Evolutionary conservation across 2,888 invertebrate genomes (phyloP).

Genomic region (Clanis bilineata): DNA sequence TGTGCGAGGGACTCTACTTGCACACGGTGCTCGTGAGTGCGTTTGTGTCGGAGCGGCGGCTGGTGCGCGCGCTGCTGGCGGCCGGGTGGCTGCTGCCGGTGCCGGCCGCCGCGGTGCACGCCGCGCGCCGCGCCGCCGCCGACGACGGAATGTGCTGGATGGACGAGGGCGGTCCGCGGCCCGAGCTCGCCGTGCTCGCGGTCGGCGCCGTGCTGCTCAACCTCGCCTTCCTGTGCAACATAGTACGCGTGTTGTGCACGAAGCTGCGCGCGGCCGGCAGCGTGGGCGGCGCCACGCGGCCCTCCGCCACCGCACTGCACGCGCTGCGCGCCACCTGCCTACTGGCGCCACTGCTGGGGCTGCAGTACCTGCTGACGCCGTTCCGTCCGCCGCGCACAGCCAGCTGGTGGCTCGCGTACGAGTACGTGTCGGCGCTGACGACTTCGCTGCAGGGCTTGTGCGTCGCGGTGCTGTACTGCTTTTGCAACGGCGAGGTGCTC

Average conservation of each 20-base stretch:
- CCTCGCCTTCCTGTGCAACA: conserved; percentile 93
- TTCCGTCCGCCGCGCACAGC: conserved; percentile 88
- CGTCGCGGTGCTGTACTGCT: conserved; percentile 95
- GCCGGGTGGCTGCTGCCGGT: conserved; percentile 93
- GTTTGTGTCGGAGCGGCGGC: conserved; percentile 93
- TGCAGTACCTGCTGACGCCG: conserved; percentile 94
- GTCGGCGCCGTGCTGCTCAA: conserved; percentile 91
- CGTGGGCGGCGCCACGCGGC: conserved; percentile 83
- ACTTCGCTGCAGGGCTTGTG: conserved; percentile 96
- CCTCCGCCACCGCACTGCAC: conserved; percentile 87
- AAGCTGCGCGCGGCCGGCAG: conserved; percentile 90
- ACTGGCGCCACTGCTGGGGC: conserved; percentile 93
- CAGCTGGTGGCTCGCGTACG: conserved; percentile 90
- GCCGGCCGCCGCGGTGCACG: conserved; percentile 85
- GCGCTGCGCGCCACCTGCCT: conserved; percentile 92
- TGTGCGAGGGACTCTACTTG: conserved; percentile 96
- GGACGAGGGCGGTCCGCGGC: conserved; percentile 85
- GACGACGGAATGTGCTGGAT: conserved; percentile 85
- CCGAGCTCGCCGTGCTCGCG: conserved; percentile 90
- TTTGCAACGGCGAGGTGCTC: conserved; percentile 97
- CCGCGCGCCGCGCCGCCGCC: conserved; percentile 83
- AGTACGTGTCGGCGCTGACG: conserved; percentile 91
- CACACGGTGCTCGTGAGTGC: conserved; percentile 96
- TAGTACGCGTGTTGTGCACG: conserved; percentile 91
- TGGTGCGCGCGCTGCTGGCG: conserved; percentile 90